phyloP scores from a whole-genome alignment of 2,113 vertebrate genomes.

The Pteruthius melanotis region DNA sequence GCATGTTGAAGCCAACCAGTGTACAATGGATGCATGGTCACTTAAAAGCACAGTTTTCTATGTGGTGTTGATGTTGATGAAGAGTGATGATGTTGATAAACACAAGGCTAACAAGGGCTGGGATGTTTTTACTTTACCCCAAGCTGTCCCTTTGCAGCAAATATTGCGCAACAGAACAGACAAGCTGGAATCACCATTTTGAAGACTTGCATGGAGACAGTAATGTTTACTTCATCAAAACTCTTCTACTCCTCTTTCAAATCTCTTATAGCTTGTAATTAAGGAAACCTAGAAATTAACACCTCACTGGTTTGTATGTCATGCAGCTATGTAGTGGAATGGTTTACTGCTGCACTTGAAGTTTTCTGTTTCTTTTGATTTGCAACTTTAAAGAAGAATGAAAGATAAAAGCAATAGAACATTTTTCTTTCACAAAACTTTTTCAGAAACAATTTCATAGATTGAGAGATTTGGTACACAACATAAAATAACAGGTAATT shows the following conservation, averaged over 20 bases:
- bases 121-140: not conserved
- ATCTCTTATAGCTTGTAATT: not conserved
- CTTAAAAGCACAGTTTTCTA: not conserved
- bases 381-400: not conserved
- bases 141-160: not conserved
- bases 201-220: not conserved
- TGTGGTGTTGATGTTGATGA: rapidly evolving
- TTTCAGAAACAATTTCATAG: not conserved
- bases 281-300: not conserved
- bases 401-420: not conserved
- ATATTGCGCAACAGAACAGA: not conserved
- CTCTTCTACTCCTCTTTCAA: not conserved
- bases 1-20: not conserved
- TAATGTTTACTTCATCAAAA: not conserved
- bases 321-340: not conserved
- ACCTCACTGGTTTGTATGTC: not conserved
- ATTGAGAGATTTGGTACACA: not conserved
- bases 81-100: not conserved
- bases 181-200: not conserved
- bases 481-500: not conserved
- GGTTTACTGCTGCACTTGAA: not conserved
- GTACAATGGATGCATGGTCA: not conserved
- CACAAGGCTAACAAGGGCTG: not conserved
- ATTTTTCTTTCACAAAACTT: not conserved
- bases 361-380: not conserved